A percentile compares a stretch with the other conserved stretches of the same genome.
These are phyloP conservation scores for Lithophane leautieri DNA, from an alignment of 2,888 invertebrate genomes.

Conservation along the genomic window DNA sequence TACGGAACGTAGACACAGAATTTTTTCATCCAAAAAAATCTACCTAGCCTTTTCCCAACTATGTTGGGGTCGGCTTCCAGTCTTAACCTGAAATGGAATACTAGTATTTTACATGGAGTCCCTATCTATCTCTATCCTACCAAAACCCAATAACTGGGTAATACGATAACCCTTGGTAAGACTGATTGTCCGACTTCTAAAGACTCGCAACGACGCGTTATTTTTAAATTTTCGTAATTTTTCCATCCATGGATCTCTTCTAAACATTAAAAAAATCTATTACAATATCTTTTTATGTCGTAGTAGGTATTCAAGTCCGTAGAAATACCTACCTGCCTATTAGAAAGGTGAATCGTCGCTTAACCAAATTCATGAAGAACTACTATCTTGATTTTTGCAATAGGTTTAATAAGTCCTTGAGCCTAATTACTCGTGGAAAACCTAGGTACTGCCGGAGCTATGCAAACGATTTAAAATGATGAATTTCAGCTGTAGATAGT, in stretches of 20 bases:
- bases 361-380: slow-evolving; percentile 21
- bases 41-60: too few species aligned
- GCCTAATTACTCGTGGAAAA: slow-evolving; percentile 51
- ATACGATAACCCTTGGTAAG: too few species aligned
- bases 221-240: neutral
- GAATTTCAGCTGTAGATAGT: slow-evolving; percentile 21
- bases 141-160: too few species aligned
- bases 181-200: too few species aligned
- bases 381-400: slow-evolving; percentile 39
- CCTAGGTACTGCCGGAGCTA: slow-evolving; percentile 38
- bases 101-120: too few species aligned
- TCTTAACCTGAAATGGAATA: too few species aligned
- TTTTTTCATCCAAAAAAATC: neutral
- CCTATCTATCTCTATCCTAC: too few species aligned
- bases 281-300: neutral
- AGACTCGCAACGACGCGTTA: too few species aligned
- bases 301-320: neutral
- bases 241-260: neutral
- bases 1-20: neutral
- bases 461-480: slow-evolving; percentile 38
- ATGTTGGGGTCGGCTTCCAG: too few species aligned
- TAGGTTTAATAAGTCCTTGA: slow-evolving; percentile 50
- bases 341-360: slow-evolving; percentile 24
- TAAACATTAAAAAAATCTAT: neutral
- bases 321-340: neutral